A percentile compares a stretch with the other conserved stretches of the same genome.
Conservation (phyloP, 2,113 vertebrate genomes). For the Lepisosteus oculatus region DNA sequence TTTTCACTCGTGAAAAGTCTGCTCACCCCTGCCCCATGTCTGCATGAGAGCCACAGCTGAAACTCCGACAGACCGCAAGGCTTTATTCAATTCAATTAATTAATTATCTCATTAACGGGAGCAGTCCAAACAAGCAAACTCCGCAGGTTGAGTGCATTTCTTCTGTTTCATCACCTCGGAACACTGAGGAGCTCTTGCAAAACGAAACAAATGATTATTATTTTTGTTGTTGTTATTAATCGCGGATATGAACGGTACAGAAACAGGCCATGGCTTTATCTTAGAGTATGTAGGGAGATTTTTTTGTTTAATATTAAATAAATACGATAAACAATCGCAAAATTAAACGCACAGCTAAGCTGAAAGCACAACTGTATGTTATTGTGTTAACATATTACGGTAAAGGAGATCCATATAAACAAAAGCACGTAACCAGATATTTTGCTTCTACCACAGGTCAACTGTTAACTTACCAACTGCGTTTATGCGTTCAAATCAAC, state of each 20-base stretch:
- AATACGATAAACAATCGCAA: too few relatives aligned
- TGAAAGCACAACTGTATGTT: too few relatives aligned
- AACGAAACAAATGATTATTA: slow-evolving; percentile 5
- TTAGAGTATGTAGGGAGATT: too few relatives aligned
- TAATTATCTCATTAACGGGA: slow-evolving; percentile 46
- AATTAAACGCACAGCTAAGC: too few relatives aligned
- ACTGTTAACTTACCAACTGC: too few relatives aligned
- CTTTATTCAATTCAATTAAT: slow-evolving; percentile 38
- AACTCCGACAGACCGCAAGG: slow-evolving; percentile 18
- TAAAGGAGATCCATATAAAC: too few relatives aligned
- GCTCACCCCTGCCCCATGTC: neutral
- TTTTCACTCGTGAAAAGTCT: neutral
- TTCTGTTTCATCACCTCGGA: slow-evolving; percentile 4
- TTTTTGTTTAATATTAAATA: too few relatives aligned
- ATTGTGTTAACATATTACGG: too few relatives aligned
- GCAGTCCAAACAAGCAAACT: slow-evolving; percentile 18
- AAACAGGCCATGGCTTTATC: too few relatives aligned
- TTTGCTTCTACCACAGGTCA: too few relatives aligned
- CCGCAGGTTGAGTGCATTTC: slow-evolving; percentile 16
- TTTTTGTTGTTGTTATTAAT: neutral
- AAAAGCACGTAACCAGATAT: too few relatives aligned
- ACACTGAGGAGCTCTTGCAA: neutral
- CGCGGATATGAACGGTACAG: neutral
- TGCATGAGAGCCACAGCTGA: neutral
- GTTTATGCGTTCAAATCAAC: too few relatives aligned